phyloP scores from a whole-genome alignment of 2,888 invertebrate genomes.

The Rhopalosiphum nymphaeae region DNA sequence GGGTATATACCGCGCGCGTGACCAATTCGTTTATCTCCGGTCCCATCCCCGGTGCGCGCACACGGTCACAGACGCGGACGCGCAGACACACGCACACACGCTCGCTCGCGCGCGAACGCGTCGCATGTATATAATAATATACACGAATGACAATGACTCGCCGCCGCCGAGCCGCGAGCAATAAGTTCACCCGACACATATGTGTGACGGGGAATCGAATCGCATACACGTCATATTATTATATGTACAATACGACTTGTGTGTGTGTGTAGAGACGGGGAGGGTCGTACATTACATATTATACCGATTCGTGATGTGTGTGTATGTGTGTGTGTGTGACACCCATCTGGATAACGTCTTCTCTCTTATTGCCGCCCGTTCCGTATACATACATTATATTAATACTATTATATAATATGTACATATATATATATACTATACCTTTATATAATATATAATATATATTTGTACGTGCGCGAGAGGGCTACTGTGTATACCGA shows the following conservation, averaged over 20 bases:
- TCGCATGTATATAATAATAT: neutral
- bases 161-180: constrained; percentile 19
- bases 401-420: no score
- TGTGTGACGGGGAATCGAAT: constrained; percentile 47
- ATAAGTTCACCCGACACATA: constrained; percentile 46
- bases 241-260: neutral
- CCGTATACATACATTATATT: neutral
- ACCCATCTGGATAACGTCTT: constrained; percentile 47
- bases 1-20: constrained; percentile 44
- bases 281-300: neutral
- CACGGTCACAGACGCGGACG: neutral
- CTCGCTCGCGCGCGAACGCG: neutral
- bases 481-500: constrained; percentile 53
- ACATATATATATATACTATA: neutral
- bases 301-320: neutral
- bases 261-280: neutral
- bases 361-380: neutral
- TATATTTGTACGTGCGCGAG: constrained; percentile 25
- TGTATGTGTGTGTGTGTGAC: constrained; percentile 12
- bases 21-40: constrained; percentile 61
- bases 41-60: constrained; percentile 49
- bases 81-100: neutral
- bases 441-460: neutral
- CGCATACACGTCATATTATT: neutral
- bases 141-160: constrained; percentile 49